A percentile compares a stretch with the other conserved stretches of the same genome.
phyloP scores from a whole-genome alignment of 2,888 invertebrate species.

The Parnassius orleans region DNA sequence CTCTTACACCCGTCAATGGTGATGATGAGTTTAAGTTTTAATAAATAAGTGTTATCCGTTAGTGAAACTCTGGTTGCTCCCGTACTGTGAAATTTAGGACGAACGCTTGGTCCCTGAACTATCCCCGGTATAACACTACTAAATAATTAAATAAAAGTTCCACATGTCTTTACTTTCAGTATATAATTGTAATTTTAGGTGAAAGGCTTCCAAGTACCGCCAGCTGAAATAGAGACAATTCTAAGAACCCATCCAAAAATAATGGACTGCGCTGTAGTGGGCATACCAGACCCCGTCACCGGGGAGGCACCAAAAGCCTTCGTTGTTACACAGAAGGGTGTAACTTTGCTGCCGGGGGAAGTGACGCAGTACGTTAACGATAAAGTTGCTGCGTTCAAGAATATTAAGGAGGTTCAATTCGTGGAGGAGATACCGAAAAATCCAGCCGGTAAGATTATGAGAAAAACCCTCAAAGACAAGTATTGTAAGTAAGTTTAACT shows the following conservation, averaged over 20 bases:
- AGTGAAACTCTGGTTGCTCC: no score
- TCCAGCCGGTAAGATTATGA: slow-evolving; percentile 88
- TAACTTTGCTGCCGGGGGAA: slow-evolving; percentile 74
- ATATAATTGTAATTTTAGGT: slow-evolving; percentile 59
- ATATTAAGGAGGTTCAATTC: slow-evolving; percentile 84
- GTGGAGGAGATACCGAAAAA: slow-evolving; percentile 87
- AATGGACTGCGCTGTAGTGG: slow-evolving; percentile 91
- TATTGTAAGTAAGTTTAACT: slow-evolving; percentile 41
- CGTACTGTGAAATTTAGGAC: no score
- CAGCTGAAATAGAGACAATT: slow-evolving; percentile 91
- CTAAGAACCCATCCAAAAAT: slow-evolving; percentile 87
- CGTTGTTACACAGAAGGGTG: slow-evolving; percentile 77
- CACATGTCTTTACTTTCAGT: no score
- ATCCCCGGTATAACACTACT: no score
- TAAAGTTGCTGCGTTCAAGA: slow-evolving; percentile 88
- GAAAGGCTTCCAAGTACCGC: slow-evolving; percentile 89
- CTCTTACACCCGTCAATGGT: no score
- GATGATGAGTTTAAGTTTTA: not conserved
- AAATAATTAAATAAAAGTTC: no score
- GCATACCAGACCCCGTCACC: slow-evolving; percentile 84
- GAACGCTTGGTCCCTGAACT: no score
- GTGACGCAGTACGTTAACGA: slow-evolving; percentile 83
- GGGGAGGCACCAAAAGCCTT: slow-evolving; percentile 91
- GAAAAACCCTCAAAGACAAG: slow-evolving; percentile 79
- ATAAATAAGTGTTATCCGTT: no score